Conservation (phyloP, 2,113 vertebrate species). For the Rhinogobius similis region DNA sequence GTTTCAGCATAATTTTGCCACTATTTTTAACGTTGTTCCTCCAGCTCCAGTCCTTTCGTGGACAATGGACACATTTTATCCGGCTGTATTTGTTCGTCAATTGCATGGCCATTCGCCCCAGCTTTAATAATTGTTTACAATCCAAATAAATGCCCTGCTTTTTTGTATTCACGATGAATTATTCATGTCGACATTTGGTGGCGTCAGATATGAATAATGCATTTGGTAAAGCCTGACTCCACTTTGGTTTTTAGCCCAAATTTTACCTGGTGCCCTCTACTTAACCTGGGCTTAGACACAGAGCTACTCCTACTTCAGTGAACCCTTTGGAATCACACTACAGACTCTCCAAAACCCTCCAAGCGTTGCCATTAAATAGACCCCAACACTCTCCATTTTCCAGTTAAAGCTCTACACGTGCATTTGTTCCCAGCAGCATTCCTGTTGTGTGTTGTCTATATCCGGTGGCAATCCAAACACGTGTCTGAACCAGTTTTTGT, state of each 20-base stretch:
- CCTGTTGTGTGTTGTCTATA: background rate
- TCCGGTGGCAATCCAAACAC: background rate
- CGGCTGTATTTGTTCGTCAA: background rate
- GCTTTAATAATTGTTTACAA: background rate
- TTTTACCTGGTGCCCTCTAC: slow-evolving; percentile 1
- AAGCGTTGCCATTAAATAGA: background rate
- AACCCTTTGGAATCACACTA: background rate
- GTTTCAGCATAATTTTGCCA: background rate
- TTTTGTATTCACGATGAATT: background rate
- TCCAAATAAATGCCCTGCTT: background rate
- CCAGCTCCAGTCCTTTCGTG: no score
- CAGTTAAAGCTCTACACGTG: background rate
- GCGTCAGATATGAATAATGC: background rate
- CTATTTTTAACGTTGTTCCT: background rate
- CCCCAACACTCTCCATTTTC: background rate
- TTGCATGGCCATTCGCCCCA: background rate
- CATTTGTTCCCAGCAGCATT: background rate
- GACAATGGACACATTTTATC: background rate
- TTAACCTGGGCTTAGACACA: slow-evolving; percentile 8
- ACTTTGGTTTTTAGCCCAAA: background rate
- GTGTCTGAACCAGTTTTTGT: background rate
- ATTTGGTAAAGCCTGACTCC: background rate
- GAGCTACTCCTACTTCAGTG: background rate
- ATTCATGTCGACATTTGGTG: background rate
- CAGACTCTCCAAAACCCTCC: background rate